Conservation (phyloP, 2,797 vertebrate species). For the Apogon hyalosoma region DNA sequence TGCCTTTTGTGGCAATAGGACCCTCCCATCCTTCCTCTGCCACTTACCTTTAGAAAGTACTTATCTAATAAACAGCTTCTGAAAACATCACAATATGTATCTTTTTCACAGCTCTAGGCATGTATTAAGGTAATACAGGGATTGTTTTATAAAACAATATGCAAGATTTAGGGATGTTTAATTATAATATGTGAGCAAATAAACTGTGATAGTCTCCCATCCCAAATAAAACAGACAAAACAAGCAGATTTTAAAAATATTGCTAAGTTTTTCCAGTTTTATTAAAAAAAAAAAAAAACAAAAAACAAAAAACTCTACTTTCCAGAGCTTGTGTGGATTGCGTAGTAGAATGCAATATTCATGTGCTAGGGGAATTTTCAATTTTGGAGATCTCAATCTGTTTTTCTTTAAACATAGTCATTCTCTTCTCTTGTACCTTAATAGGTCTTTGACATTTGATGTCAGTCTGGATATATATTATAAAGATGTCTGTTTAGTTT, state of each 20-base stretch:
- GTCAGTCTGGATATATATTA: slow-evolving; percentile 42
- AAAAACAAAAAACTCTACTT: background rate
- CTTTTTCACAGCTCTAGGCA: too few species aligned
- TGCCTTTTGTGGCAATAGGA: too few species aligned
- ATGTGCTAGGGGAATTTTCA: slow-evolving; percentile 2
- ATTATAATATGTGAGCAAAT: background rate
- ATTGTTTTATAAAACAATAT: too few species aligned
- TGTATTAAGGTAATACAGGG: too few species aligned
- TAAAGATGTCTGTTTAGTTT: slow-evolving; percentile 48
- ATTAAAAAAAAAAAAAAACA: too few species aligned
- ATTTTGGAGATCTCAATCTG: slow-evolving; percentile 41
- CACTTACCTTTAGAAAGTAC: too few species aligned
- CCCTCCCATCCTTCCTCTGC: too few species aligned
- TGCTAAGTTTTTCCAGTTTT: background rate
- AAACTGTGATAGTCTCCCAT: background rate
- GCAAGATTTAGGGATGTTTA: too few species aligned
- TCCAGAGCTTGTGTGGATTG: background rate
- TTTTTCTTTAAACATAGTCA: slow-evolving; percentile 25
- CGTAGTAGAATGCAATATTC: slow-evolving; percentile 5
- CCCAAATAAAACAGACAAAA: background rate
- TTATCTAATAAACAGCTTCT: too few species aligned
- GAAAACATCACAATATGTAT: too few species aligned
- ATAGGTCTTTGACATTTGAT: slow-evolving; percentile 36
- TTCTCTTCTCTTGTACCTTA: slow-evolving; percentile 27
- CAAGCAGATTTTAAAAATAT: background rate